Evolutionary conservation across 2,113 vertebrate genomes (phyloP).

Genomic region (Gyps fulvus): DNA sequence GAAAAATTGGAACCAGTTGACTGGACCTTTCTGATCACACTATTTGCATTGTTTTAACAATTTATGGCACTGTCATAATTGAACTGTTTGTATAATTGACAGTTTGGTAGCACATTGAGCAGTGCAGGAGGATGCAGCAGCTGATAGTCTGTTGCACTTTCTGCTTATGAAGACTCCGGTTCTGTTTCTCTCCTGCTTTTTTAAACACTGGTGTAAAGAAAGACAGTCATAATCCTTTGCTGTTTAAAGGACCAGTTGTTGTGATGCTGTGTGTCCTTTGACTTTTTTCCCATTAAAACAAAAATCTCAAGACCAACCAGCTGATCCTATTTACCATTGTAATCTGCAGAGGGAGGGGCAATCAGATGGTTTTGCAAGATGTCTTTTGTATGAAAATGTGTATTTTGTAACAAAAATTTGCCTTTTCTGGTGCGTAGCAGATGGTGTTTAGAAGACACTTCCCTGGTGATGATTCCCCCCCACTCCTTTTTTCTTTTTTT

Average conservation of each 20-base stretch:
- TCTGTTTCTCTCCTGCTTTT: conserved; percentile 44
- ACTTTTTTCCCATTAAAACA: conserved; percentile 14
- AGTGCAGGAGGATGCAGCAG: conserved; percentile 43
- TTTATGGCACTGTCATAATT: neutral
- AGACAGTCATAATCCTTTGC: conserved; percentile 38
- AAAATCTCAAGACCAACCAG: conserved; percentile 18
- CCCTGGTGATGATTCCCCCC: conserved; percentile 36
- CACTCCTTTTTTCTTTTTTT: fast-evolving
- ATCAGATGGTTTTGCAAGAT: conserved; percentile 70
- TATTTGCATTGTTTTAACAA: conserved; percentile 14
- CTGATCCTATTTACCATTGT: conserved; percentile 51
- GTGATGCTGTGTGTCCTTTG: conserved; percentile 49
- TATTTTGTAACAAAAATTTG: conserved; percentile 73
- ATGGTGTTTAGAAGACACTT: conserved; percentile 50
- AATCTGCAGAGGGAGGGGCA: conserved; percentile 57
- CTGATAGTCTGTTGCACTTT: neutral
- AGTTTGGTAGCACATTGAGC: neutral
- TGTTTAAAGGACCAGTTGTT: conserved; percentile 50
- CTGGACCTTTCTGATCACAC: conserved; percentile 13
- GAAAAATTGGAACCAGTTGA: conserved; percentile 14
- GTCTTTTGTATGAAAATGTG: conserved; percentile 75
- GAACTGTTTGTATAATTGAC: conserved; percentile 14
- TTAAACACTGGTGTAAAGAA: conserved; percentile 59
- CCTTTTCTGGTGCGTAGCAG: conserved; percentile 65
- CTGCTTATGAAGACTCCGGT: conserved; percentile 4